Base-by-base conservation (phyloP, 2,888 invertebrate genomes). In the Orthosia incerta region DNA sequence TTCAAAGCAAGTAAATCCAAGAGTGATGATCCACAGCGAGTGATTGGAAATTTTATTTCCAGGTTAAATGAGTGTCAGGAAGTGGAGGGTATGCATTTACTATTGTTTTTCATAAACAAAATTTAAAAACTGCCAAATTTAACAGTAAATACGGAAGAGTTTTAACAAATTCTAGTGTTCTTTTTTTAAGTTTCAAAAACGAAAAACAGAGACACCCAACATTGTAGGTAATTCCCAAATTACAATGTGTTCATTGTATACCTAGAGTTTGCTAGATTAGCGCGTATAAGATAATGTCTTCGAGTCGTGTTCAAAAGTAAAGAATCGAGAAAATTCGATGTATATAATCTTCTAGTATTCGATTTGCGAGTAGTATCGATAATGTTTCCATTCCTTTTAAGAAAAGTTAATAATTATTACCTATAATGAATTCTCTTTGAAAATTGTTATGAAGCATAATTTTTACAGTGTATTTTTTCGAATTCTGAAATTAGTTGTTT, bases 181-280 rank as follows among this genome's bases (percentile, higher is more conserved):
- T 31, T 31, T 7, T 31, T 31, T 31, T 31, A 31, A 31, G 31
- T 31, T 3, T 26, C 26, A 26, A 26, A 26, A 26, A 31, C 0
- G 9, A 39, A 39, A 39, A 39, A 39, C 39, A 39, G 39, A 7
- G 39, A 39, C 31, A 31, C 39, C 9, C 7, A 0, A 9, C 7
- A 82, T 77, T 85, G 67, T 89, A 91, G 83, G 88, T 89, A 87
- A 86, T 88, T 89, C 87, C 87, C 86, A 91, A 92, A 91, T 93
- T 93, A 89, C 91, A 91, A 93, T 93, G 94, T 95, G 94, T 95
- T 95, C 94, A 94, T 93, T 94, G 93, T 93, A 93, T 89, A 90
- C 88, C 90, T 95, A 95, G 94, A 92, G 92, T 93, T 84, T 93
- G 94, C 94, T 95, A 95, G 94, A 88, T 81, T 93, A 92, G 91